These are phyloP conservation scores for Parapsyche elsis DNA, from an alignment of 1,140 invertebrate species.

Conservation along the genomic window DNA sequence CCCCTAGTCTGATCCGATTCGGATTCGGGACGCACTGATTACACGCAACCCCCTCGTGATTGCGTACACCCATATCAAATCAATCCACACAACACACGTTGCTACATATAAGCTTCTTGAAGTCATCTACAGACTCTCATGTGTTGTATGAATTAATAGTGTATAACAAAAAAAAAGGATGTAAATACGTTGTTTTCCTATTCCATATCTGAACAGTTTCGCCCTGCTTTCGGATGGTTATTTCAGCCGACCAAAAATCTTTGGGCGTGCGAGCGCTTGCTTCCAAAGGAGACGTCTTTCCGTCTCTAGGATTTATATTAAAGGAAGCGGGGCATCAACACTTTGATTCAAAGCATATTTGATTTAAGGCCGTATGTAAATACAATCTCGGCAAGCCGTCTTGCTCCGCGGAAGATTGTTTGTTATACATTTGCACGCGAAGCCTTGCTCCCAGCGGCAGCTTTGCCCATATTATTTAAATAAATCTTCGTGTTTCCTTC, in stretches of 20 bases:
- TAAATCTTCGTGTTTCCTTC: constrained; percentile 36
- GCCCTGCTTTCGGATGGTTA: background rate
- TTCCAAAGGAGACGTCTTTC: constrained; percentile 18
- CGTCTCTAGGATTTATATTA: constrained; percentile 52
- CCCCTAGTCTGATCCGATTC: background rate
- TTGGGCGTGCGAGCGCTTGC: background rate
- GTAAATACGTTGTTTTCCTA: background rate
- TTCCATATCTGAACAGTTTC: background rate
- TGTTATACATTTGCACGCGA: constrained; percentile 55
- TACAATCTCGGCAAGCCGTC: constrained; percentile 54
- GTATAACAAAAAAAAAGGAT: no score
- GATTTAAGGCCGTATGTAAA: constrained; percentile 55
- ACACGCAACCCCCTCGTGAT: background rate
- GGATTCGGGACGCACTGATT: constrained; percentile 18
- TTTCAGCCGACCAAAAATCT: constrained; percentile 13
- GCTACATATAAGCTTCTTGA: no score
- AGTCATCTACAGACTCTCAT: no score
- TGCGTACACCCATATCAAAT: background rate
- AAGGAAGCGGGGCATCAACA: constrained; percentile 55
- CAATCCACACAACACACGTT: background rate
- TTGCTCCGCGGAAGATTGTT: constrained; percentile 54
- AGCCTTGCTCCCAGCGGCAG: constrained; percentile 41
- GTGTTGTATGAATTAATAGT: no score
- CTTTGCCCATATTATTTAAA: constrained; percentile 42
- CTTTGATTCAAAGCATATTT: constrained; percentile 57